phyloP scores from a whole-genome alignment of 2,888 invertebrate genomes.

The Portevinia maculata region DNA sequence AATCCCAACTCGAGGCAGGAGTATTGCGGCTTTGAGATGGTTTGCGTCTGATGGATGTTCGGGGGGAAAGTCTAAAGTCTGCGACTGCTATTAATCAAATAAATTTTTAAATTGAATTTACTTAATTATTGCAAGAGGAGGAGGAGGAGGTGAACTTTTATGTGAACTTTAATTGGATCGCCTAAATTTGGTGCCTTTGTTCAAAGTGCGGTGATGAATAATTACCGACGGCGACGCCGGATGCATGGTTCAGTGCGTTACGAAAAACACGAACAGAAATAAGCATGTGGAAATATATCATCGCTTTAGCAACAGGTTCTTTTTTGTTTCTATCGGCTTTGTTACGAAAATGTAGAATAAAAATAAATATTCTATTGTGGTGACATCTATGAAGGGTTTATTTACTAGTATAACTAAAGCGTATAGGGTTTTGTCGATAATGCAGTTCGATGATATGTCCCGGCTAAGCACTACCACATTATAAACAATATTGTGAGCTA shows the following conservation, averaged over 20 bases:
- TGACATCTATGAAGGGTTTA: not conserved
- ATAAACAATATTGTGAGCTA: not conserved
- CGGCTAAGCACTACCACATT: too few species aligned
- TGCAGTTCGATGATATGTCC: too few species aligned
- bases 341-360: not conserved
- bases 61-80: not conserved
- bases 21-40: not conserved
- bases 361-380: not conserved
- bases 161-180: not conserved
- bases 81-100: conserved; percentile 19
- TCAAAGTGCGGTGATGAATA: conserved; percentile 17
- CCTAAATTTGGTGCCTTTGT: conserved; percentile 20
- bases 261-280: not conserved
- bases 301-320: too few species aligned
- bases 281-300: too few species aligned
- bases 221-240: conserved; percentile 13
- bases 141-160: not conserved
- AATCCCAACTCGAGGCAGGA: not conserved
- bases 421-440: too few species aligned
- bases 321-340: not conserved
- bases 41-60: not conserved
- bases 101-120: not conserved
- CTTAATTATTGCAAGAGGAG: not conserved
- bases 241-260: conserved; percentile 42
- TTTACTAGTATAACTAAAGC: too few species aligned